Evolutionary conservation across 2,113 vertebrate species (phyloP).

Genomic region (Candoia aspera): DNA sequence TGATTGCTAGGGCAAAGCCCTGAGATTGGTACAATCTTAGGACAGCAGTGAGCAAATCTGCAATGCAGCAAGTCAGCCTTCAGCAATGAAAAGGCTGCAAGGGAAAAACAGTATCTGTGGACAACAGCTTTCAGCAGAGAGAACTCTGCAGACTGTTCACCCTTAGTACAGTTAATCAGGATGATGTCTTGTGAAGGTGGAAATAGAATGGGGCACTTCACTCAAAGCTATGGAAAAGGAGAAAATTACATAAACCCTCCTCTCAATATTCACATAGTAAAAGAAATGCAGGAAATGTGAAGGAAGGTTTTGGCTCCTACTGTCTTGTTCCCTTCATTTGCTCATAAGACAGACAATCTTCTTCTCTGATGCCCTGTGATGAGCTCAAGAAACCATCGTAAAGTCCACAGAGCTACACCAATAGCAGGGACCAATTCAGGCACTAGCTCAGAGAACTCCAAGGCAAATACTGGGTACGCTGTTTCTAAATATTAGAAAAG

Average conservation of each 20-base stretch:
- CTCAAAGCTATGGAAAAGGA: not conserved
- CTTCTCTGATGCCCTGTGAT: not conserved
- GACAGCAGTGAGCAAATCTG: not conserved
- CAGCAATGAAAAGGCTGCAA: not conserved
- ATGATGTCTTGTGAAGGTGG: not conserved
- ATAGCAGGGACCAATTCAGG: not conserved
- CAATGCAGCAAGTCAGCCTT: not conserved
- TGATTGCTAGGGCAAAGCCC: not conserved
- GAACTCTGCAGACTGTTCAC: not conserved
- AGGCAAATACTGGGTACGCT: not conserved
- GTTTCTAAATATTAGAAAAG: not conserved
- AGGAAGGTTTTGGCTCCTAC: not conserved
- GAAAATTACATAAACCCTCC: not conserved
- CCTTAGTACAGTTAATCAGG: not conserved
- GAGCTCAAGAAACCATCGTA: not conserved
- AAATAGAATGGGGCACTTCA: not conserved
- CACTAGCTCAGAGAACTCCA: not conserved
- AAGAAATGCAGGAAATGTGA: not conserved
- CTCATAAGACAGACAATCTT: too few species aligned
- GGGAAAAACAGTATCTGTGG: not conserved
- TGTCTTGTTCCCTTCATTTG: not conserved
- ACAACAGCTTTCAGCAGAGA: not conserved
- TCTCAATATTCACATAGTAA: not conserved
- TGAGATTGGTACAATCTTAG: not conserved
- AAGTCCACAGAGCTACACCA: not conserved